Evolutionary conservation across 2,888 invertebrate species (phyloP).

Genomic region (Sympetrum striolatum): DNA sequence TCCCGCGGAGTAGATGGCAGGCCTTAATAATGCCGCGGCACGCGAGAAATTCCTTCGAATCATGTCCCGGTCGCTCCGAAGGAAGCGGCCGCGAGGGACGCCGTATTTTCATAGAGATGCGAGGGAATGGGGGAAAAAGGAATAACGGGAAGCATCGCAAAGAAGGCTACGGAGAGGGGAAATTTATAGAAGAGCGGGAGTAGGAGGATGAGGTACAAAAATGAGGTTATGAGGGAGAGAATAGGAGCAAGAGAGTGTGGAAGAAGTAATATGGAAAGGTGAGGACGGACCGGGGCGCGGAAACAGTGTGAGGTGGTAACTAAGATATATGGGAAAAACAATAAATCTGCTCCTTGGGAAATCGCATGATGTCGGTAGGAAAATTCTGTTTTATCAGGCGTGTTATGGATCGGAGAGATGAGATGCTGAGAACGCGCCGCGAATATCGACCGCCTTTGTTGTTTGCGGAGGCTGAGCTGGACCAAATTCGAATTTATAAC

Average conservation of each 20-base stretch:
- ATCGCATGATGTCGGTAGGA: too few species aligned
- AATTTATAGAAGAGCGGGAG: neutral
- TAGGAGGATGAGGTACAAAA: neutral
- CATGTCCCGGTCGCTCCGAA: constrained; percentile 1
- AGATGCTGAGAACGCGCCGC: too few species aligned
- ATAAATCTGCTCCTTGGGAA: too few species aligned
- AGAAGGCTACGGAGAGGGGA: neutral
- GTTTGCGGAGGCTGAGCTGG: too few species aligned
- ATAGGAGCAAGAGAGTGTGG: neutral
- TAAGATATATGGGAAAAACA: neutral
- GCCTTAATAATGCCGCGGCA: constrained; percentile 33
- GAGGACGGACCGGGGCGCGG: neutral
- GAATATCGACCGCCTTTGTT: too few species aligned
- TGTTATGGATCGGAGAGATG: too few species aligned
- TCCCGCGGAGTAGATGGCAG: constrained; percentile 3
- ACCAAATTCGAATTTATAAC: too few species aligned
- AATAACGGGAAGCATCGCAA: neutral
- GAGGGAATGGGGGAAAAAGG: neutral
- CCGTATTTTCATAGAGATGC: neutral
- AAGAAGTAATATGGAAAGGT: neutral
- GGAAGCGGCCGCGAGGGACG: constrained; percentile 3
- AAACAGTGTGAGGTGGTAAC: neutral
- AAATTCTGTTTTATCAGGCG: too few species aligned
- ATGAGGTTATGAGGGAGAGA: neutral
- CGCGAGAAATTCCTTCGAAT: constrained; percentile 42